These are phyloP conservation scores for Isichthys henryi DNA, from an alignment of 2,113 vertebrate genomes.

Conservation along the genomic window DNA sequence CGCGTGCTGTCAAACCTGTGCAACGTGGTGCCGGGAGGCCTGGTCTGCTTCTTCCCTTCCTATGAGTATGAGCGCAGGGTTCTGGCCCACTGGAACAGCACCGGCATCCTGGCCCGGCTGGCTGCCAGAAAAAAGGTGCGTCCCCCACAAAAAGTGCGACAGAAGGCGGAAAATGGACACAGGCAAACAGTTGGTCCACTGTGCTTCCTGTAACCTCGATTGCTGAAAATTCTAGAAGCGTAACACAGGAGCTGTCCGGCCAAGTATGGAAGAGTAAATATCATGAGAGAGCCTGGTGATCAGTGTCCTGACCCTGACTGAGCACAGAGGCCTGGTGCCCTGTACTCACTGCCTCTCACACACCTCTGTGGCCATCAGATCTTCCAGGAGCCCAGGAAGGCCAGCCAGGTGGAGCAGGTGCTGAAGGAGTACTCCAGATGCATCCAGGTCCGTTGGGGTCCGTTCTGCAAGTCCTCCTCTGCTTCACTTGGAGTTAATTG, in stretches of 20 bases:
- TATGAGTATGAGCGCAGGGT: conserved; percentile 80
- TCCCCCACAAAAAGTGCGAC: background rate
- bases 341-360: background rate
- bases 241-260: background rate
- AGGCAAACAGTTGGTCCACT: background rate
- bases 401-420: conserved; percentile 84
- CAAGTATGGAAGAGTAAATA: background rate
- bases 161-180: background rate
- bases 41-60: conserved; percentile 94
- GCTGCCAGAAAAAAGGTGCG: conserved; percentile 76
- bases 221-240: background rate
- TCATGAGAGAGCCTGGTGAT: background rate
- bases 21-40: conserved; percentile 77
- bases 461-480: background rate
- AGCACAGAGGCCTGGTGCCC: background rate
- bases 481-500: background rate
- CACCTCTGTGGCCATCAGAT: conserved; percentile 47
- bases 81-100: conserved; percentile 75
- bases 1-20: conserved; percentile 84
- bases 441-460: conserved; percentile 68
- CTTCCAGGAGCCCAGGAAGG: conserved; percentile 89
- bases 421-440: conserved; percentile 78
- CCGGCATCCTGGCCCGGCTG: conserved; percentile 65
- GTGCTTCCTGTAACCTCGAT: background rate
- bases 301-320: background rate